These are phyloP conservation scores for Smutsia temminckii DNA, from an alignment of 2,797 vertebrate genomes.

Conservation along the genomic window DNA sequence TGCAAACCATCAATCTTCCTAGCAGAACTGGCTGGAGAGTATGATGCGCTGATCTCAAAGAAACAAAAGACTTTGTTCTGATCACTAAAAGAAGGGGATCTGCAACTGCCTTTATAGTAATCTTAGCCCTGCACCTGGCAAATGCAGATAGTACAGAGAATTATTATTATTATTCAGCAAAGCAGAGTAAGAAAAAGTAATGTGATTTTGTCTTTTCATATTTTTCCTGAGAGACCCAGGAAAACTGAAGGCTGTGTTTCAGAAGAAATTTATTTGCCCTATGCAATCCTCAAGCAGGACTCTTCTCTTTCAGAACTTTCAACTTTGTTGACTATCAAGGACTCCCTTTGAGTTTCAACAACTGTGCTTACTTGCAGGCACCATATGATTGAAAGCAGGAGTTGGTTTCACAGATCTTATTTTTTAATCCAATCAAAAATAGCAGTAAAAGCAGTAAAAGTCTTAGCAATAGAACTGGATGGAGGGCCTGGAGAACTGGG, in stretches of 20 bases:
- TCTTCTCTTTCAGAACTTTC: neutral
- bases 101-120: slow-evolving; percentile 35
- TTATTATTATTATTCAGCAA: slow-evolving; percentile 55
- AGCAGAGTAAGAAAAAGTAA: neutral
- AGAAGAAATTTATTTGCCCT: slow-evolving; percentile 34
- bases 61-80: slow-evolving; percentile 61
- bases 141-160: slow-evolving; percentile 56
- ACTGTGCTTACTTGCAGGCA: neutral
- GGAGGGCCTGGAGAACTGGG: neutral
- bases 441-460: neutral
- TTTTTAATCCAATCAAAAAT: neutral
- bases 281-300: neutral
- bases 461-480: neutral
- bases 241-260: neutral
- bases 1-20: slow-evolving; percentile 38
- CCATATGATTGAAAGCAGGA: neutral
- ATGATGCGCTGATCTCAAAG: slow-evolving; percentile 29
- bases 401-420: neutral
- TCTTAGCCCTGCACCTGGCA: slow-evolving; percentile 46
- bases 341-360: neutral
- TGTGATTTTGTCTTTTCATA: neutral
- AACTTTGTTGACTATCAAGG: neutral
- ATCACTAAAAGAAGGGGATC: slow-evolving; percentile 34
- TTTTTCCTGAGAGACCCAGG: neutral
- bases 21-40: neutral